These are phyloP conservation scores for Maniola hyperantus DNA, from an alignment of 2,888 invertebrate species.

Conservation along the genomic window DNA sequence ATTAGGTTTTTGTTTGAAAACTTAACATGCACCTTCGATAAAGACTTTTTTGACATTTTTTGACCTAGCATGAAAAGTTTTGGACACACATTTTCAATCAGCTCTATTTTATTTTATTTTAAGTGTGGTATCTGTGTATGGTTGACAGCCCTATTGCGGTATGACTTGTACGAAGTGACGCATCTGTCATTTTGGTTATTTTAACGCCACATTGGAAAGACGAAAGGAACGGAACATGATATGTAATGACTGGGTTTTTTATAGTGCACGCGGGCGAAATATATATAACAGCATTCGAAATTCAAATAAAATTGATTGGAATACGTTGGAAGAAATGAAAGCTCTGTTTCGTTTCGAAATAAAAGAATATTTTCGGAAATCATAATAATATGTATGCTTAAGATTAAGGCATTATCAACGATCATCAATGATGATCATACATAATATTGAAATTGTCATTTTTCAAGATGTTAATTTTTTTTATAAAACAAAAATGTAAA, in stretches of 20 bases:
- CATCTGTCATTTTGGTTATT: conserved; percentile 80
- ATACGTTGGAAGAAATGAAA: not conserved
- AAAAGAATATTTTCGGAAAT: too few relatives aligned
- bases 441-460: too few relatives aligned
- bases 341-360: not conserved
- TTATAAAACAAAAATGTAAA: not conserved
- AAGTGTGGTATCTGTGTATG: too few relatives aligned
- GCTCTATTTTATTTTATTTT: not conserved
- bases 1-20: not conserved
- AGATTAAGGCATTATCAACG: too few relatives aligned
- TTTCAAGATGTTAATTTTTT: not conserved
- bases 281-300: conserved; percentile 17
- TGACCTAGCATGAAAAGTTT: too few relatives aligned
- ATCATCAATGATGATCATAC: too few relatives aligned
- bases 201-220: conserved; percentile 58
- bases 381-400: too few relatives aligned
- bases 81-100: too few relatives aligned
- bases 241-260: conserved; percentile 59
- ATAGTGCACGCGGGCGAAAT: conserved; percentile 23
- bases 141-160: conserved; percentile 6
- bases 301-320: conserved; percentile 3
- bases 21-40: too few relatives aligned
- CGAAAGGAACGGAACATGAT: conserved; percentile 52
- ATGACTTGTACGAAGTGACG: conserved; percentile 49
- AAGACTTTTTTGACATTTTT: too few relatives aligned